These are phyloP conservation scores for Eudasyphora cyanicolor DNA, from an alignment of 2,888 invertebrate species.

Conservation along the genomic window DNA sequence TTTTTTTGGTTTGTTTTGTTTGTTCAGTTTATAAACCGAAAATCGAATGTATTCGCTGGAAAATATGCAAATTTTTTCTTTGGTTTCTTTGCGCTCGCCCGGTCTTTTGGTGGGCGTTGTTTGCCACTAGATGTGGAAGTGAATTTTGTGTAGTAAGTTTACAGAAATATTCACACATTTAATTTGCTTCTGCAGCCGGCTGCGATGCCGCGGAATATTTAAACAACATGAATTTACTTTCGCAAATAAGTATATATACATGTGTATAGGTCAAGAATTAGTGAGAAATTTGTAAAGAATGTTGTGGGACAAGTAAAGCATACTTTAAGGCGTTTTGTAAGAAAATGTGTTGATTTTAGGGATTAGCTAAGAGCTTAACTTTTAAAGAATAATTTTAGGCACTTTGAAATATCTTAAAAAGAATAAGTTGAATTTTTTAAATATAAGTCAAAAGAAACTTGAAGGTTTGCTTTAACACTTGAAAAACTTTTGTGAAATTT, in stretches of 20 bases:
- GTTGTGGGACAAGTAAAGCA: neutral
- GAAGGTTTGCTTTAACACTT: no score
- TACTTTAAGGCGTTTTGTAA: neutral
- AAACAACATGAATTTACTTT: constrained; percentile 44
- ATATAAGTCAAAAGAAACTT: no score
- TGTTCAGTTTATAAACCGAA: constrained; percentile 10
- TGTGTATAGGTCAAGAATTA: constrained; percentile 57
- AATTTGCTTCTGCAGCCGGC: neutral
- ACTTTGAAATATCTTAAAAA: no score
- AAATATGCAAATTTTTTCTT: constrained; percentile 57
- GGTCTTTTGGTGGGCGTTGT: no score
- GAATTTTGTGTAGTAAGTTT: constrained; percentile 45
- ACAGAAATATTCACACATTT: constrained; percentile 11
- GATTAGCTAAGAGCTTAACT: no score
- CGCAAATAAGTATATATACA: constrained; percentile 12
- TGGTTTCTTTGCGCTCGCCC: neutral
- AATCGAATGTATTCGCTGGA: constrained; percentile 50
- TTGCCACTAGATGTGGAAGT: no score
- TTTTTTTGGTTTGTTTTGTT: neutral
- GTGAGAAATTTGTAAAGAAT: neutral
- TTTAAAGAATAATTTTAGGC: no score
- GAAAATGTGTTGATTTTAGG: no score
- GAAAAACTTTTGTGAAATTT: no score
- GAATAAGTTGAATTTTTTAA: no score
- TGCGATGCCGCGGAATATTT: constrained; percentile 56